Evolutionary conservation across 2,797 vertebrate genomes (phyloP), one percentile per base, ranked within the genome.

Genomic region (Sciurus carolinensis): DNA sequence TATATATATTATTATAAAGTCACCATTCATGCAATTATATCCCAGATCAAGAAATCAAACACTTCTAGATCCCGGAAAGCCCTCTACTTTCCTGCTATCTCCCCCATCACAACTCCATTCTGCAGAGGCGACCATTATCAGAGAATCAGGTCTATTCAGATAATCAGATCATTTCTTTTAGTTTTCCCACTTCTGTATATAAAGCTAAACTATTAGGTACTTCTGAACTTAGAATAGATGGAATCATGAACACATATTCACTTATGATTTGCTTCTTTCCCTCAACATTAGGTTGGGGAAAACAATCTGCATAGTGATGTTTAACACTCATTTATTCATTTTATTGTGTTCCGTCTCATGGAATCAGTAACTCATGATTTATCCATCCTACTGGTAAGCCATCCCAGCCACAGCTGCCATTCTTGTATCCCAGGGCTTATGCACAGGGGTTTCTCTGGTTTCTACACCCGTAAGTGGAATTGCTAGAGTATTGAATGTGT

Each of bases 211-310:
- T 26, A 62, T 24, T 62, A 10, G 24, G 59, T 64, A 57, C 52
- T 91, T 91, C 89, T 90, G 75, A 57, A 83, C 66, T 84, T 84
- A 57, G 22, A 59, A 66, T 22, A 83, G 69, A 54, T 64, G 12
- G n/a, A 69, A 50, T 80, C 64, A 39, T 66, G 44, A 67, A 54
- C n/a, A 59, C 33, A 33, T 62, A 87, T 33, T 93, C 17, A 87
- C 84, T 75, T 47, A 76, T 69, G 66, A 42, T 64, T 90, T 81
- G 13, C 57, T 57, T 71, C 50, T 73, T 87, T 83, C 59, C 24
- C 1, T 47, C 66, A 86, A 18, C 4, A 64, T 71, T 66, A 36
- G 13, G 28, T 83, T 76, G 57, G 30, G 81, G 67, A 86, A 90
- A 71, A 86, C 64, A 71, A 71, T 59, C 20, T 71, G 22, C n/a